Conservation (phyloP, 1,140 invertebrate genomes). For the Scylla paramamosain region DNA sequence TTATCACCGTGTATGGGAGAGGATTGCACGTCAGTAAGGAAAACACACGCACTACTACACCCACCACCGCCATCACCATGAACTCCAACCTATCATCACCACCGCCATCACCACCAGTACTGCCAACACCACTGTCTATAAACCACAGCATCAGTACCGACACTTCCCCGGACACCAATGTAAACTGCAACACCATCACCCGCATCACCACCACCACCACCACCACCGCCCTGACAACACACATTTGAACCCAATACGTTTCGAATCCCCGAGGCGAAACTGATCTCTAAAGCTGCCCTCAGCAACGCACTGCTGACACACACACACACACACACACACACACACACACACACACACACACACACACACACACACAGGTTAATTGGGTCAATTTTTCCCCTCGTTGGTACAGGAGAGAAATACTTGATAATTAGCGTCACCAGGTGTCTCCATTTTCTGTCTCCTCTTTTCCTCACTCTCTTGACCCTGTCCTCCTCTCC, state of each 20-base stretch:
- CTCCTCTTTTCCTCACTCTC: not conserved
- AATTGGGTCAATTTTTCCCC: not conserved
- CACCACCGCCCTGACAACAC: not conserved
- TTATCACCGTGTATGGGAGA: no score
- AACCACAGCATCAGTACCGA: no score
- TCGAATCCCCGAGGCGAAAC: not conserved
- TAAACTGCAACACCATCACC: not conserved
- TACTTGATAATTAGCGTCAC: not conserved
- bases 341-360: not conserved
- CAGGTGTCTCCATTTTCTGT: not conserved
- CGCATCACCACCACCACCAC: not conserved
- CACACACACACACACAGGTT: not conserved
- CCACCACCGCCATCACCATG: no score
- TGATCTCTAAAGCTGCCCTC: slow-evolving; percentile 5
- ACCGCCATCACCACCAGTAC: no score
- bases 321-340: slow-evolving; percentile 15
- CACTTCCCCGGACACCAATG: no score
- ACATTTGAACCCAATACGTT: not conserved
- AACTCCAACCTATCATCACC: no score
- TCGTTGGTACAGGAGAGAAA: not conserved
- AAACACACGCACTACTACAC: no score
- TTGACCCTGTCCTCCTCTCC: not conserved
- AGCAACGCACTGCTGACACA: not conserved
- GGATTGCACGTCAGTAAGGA: no score
- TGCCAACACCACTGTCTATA: no score